Conservation (phyloP, 2,888 invertebrate species). For the Ennomos erosarius region DNA sequence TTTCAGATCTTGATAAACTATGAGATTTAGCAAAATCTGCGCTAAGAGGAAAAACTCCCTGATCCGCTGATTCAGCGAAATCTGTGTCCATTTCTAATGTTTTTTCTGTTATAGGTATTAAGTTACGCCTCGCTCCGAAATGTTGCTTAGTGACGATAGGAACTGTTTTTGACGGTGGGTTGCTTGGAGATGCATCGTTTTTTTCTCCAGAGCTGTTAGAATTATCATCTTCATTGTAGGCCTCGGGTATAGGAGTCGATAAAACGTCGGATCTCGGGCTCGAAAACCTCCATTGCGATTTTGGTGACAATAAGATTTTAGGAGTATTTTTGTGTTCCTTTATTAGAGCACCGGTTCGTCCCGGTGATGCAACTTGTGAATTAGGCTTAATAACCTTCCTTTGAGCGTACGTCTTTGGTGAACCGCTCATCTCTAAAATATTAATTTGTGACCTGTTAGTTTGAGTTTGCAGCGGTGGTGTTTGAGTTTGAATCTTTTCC, state of each 20-base stretch:
- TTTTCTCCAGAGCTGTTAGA: conserved; percentile 86
- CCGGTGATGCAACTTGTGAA: conserved; percentile 81
- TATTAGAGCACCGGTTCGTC: conserved; percentile 78
- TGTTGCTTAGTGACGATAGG: conserved; percentile 79
- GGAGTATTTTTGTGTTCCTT: conserved; percentile 84
- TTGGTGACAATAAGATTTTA: conserved; percentile 88
- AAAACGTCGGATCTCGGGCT: conserved; percentile 93
- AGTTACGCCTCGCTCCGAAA: conserved; percentile 77
- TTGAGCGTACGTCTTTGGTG: conserved; percentile 88
- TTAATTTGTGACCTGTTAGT: conserved; percentile 82
- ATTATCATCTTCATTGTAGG: conserved; percentile 91
- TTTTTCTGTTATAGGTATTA: conserved; percentile 75
- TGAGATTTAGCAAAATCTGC: conserved; percentile 65
- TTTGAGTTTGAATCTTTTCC: conserved; percentile 74
- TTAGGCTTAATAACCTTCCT: conserved; percentile 85
- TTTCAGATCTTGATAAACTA: conserved; percentile 76
- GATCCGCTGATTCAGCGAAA: conserved; percentile 59
- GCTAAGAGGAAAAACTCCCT: conserved; percentile 79
- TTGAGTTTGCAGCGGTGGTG: conserved; percentile 57
- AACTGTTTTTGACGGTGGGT: conserved; percentile 73
- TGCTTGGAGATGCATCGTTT: conserved; percentile 65
- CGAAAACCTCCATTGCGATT: conserved; percentile 90
- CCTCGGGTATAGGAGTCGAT: conserved; percentile 94
- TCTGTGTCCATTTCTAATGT: conserved; percentile 61
- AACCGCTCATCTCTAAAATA: conserved; percentile 89